Evolutionary conservation across 1,140 invertebrate genomes (phyloP).

Genomic region (Trinorchestia longiramus): DNA sequence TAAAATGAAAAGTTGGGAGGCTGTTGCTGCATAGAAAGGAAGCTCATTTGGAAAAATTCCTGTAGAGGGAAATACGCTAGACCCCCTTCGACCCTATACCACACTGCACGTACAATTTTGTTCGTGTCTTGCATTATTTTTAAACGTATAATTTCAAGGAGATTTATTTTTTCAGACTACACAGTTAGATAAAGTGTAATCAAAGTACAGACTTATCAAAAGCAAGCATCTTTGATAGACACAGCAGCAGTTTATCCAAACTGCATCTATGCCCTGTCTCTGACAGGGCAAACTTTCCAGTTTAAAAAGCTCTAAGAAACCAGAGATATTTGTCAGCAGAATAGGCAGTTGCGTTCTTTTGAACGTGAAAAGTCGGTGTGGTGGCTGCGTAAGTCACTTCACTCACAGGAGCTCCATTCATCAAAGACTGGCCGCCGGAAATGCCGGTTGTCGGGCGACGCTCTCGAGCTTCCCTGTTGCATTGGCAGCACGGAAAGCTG

Average conservation of each 20-base stretch:
- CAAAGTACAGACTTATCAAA: too few species aligned
- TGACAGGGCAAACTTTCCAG: not conserved
- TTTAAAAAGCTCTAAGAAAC: not conserved
- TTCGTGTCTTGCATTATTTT: too few species aligned
- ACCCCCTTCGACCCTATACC: too few species aligned
- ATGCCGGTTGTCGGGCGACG: constrained; percentile 2
- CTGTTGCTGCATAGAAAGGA: too few species aligned
- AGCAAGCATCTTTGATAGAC: too few species aligned
- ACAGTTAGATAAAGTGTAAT: too few species aligned
- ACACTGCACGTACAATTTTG: too few species aligned
- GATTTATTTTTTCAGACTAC: too few species aligned
- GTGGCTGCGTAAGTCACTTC: not conserved
- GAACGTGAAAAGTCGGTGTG: not conserved
- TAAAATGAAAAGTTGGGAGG: too few species aligned
- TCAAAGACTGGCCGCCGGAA: not conserved
- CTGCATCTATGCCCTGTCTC: not conserved
- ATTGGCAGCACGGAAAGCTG: constrained; percentile 5
- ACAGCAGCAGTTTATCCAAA: not conserved
- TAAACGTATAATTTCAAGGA: too few species aligned
- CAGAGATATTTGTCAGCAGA: not conserved
- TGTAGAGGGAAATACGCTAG: too few species aligned
- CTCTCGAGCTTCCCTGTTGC: not conserved
- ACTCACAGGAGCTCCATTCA: not conserved
- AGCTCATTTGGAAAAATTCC: too few species aligned
- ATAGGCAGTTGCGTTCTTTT: not conserved